A percentile compares a stretch with the other conserved stretches of the same genome.
Conservation (phyloP, 2,797 vertebrate genomes). For the Benthosema pterotum region DNA sequence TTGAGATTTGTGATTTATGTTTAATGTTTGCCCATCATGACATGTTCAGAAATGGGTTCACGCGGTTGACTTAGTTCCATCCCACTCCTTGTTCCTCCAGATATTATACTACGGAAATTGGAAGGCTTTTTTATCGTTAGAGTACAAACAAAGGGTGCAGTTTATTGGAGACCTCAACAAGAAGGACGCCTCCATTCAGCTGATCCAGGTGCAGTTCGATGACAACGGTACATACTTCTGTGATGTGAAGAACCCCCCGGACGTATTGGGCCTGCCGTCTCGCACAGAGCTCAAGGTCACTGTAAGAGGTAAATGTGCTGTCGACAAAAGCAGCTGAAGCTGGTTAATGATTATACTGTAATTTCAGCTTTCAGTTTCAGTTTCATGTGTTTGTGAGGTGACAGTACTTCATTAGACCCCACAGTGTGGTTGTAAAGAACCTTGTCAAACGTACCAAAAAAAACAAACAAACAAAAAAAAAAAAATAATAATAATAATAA, state of each 20-base stretch:
- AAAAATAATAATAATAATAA: too few relatives aligned
- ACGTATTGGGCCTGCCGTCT: conserved; percentile 82
- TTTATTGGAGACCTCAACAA: conserved; percentile 94
- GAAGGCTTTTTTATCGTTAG: conserved; percentile 66
- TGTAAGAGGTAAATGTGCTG: conserved; percentile 82
- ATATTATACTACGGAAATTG: conserved; percentile 87
- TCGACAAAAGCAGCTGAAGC: too few relatives aligned
- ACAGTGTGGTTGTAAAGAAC: too few relatives aligned
- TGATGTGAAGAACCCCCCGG: conserved; percentile 92
- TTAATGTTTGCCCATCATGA: too few relatives aligned
- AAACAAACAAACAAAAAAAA: too few relatives aligned
- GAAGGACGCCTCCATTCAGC: conserved; percentile 89
- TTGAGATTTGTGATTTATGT: too few relatives aligned
- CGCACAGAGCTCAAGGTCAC: conserved; percentile 87
- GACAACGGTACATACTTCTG: conserved; percentile 98
- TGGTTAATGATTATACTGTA: too few relatives aligned
- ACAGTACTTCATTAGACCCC: too few relatives aligned
- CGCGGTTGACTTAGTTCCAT: conserved; percentile 7
- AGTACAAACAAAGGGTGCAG: conserved; percentile 86
- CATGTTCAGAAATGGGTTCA: too few relatives aligned
- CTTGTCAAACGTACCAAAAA: too few relatives aligned
- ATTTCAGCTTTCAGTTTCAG: too few relatives aligned
- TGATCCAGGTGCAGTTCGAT: conserved; percentile 86
- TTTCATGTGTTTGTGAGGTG: too few relatives aligned
- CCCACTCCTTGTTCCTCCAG: conserved; percentile 65